Percentiles rank a stretch among this genome's conserved stretches.
Evolutionary conservation across 2,888 invertebrate species (phyloP).

Genomic region (Drosophila anomalata): DNA sequence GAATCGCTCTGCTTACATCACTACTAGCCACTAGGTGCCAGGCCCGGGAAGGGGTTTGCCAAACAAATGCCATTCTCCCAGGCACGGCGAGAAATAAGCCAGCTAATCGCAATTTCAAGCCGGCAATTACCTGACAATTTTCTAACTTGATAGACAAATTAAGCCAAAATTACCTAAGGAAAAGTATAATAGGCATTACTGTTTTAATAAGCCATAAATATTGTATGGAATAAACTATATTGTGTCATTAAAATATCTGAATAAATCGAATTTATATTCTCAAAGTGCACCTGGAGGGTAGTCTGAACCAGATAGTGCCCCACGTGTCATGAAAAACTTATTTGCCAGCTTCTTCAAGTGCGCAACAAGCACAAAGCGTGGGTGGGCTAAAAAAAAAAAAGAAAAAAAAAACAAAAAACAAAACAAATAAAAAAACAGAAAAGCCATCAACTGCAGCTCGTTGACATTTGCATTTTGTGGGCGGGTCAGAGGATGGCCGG

Average conservation of each 20-base stretch:
- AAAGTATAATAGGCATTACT: background rate
- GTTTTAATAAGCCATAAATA: background rate
- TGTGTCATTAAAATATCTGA: background rate
- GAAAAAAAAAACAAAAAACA: background rate
- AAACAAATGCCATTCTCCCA: conserved; percentile 53
- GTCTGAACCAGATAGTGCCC: conserved; percentile 14
- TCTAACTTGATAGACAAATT: conserved; percentile 1
- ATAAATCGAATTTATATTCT: background rate
- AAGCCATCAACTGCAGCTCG: conserved; percentile 24
- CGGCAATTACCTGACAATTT: background rate
- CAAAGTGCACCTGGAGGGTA: conserved; percentile 1
- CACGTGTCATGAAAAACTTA: conserved; percentile 58
- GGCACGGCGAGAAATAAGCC: conserved; percentile 4
- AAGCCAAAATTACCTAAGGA: background rate
- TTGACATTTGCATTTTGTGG: conserved; percentile 69
- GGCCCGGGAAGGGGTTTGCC: conserved; percentile 50
- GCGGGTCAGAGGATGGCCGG: conserved; percentile 6
- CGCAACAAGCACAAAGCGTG: conserved; percentile 47
- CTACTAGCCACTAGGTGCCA: background rate
- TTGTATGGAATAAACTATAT: background rate
- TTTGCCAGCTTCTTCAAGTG: conserved; percentile 43
- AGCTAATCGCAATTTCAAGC: background rate
- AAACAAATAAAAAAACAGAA: background rate
- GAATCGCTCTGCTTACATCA: conserved; percentile 60
- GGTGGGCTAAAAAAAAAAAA: conserved; percentile 14